Conservation (phyloP, 2,888 invertebrate species). For the Lagria hirta region DNA sequence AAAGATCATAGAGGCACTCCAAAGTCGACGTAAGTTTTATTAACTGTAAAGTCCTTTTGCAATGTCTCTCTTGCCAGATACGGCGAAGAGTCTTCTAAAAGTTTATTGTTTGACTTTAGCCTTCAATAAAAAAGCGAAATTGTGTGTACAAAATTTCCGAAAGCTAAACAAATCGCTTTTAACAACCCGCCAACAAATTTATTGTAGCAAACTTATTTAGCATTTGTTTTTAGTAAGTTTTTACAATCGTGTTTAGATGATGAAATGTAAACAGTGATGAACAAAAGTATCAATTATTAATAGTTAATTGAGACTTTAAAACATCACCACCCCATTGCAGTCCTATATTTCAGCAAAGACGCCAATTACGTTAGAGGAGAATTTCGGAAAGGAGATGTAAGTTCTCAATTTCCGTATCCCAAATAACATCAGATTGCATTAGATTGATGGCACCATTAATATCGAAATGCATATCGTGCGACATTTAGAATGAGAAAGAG, state of each 20-base stretch:
- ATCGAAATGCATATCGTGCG: conserved; percentile 9
- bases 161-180: conserved; percentile 24
- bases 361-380: neutral
- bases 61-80: too few species aligned
- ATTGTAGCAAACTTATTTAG: conserved; percentile 24
- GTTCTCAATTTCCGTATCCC: conserved; percentile 1
- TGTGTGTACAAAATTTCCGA: conserved; percentile 15
- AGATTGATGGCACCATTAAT: conserved; percentile 5
- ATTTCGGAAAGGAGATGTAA: conserved; percentile 3
- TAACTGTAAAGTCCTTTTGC: too few species aligned
- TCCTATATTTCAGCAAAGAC: too few species aligned
- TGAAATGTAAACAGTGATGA: conserved; percentile 21
- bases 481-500: too few species aligned
- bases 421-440: conserved; percentile 1
- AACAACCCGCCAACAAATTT: conserved; percentile 23
- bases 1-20: too few species aligned
- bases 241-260: conserved; percentile 23
- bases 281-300: conserved; percentile 22
- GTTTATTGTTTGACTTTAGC: conserved; percentile 16
- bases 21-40: too few species aligned
- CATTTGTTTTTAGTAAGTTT: conserved; percentile 21
- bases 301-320: conserved; percentile 2
- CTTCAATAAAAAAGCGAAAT: conserved; percentile 17
- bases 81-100: too few species aligned
- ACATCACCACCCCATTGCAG: too few species aligned